Base-by-base conservation (phyloP, 2,113 vertebrate genomes). In the Quiscalus mexicanus region DNA sequence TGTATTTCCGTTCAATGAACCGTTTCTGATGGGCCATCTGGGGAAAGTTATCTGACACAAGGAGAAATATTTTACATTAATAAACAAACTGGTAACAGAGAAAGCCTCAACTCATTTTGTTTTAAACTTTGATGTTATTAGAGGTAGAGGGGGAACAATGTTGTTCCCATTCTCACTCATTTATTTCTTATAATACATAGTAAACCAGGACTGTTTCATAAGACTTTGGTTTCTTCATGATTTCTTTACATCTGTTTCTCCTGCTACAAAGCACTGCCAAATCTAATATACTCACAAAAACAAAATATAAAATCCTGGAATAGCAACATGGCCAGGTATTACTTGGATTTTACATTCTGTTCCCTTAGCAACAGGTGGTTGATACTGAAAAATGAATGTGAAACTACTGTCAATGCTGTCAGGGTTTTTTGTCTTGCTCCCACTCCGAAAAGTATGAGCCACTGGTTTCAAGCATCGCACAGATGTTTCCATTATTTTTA, bases 21-120 rank as follows among this genome's bases (percentile, higher is more conserved):
- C 99, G 99, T 97, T 99, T 99, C 99, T 99, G 99, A 99, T 99
- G 99, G 97, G 99, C 99, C 99, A 99, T 99, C 99, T 99, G 99
- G 96, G 99, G 99, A 97, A 99, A 99, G 98, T 99, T 99, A 99
- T 99, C 99, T 99, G 98, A 95, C 89, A 97, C 93, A 95, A 97
- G 71, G 79, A 98, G 82, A 98, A 95, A 98, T 78, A 97, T 97
- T 97, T 98, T 90, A 97, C 60, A 96, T 97, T 98, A 97, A 96
- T 97, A 98, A 97, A 97, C 92, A 93, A 94, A 90, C 78, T 52
- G 63, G 47, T 44, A 93, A 87, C 53, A 91, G 53, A 94, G 81
- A 96, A 95, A 68, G 59, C 49, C 31, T 79, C 70, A 58, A 63
- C 35, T 58, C 9, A 7, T 59, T 37, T 73, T 44, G 37, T 50